A percentile compares a stretch with the other conserved stretches of the same genome.
phyloP scores from a whole-genome alignment of 2,888 invertebrate genomes.

The Trichogramma evanescens region DNA sequence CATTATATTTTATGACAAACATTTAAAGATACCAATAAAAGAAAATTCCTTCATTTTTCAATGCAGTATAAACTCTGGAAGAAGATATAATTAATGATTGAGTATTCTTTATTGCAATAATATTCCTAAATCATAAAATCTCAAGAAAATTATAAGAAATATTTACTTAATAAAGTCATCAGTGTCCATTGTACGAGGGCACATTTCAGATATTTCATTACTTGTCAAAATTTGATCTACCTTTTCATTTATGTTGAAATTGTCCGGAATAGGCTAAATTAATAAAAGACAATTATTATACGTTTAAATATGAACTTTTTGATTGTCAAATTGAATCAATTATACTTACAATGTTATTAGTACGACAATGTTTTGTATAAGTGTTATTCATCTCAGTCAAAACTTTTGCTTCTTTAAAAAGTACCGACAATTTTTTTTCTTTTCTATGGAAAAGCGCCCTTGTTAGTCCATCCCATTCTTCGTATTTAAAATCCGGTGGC shows the following conservation, averaged over 20 bases:
- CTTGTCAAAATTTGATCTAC: slow-evolving; percentile 67
- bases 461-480: slow-evolving; percentile 97
- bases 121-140: too few species aligned
- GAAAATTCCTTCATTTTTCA: too few species aligned
- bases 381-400: slow-evolving; percentile 82
- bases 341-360: slow-evolving; percentile 66
- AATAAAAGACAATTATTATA: slow-evolving; percentile 14
- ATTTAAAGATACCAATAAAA: too few species aligned
- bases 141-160: neutral
- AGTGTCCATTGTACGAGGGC: slow-evolving; percentile 90
- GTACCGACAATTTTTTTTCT: slow-evolving; percentile 89
- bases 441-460: slow-evolving; percentile 92
- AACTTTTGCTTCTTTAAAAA: slow-evolving; percentile 81
- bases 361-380: slow-evolving; percentile 79
- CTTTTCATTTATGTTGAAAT: slow-evolving; percentile 77
- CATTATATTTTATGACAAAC: too few species aligned
- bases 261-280: slow-evolving; percentile 63
- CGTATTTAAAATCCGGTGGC: slow-evolving; percentile 89
- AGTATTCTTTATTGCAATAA: too few species aligned
- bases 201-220: slow-evolving; percentile 63
- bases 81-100: too few species aligned
- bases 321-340: neutral
- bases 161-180: slow-evolving; percentile 83
- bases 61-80: too few species aligned
- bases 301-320: too few species aligned